Evolutionary conservation across 1,140 invertebrate genomes (phyloP).

Genomic region (Neodiprion pinetum): DNA sequence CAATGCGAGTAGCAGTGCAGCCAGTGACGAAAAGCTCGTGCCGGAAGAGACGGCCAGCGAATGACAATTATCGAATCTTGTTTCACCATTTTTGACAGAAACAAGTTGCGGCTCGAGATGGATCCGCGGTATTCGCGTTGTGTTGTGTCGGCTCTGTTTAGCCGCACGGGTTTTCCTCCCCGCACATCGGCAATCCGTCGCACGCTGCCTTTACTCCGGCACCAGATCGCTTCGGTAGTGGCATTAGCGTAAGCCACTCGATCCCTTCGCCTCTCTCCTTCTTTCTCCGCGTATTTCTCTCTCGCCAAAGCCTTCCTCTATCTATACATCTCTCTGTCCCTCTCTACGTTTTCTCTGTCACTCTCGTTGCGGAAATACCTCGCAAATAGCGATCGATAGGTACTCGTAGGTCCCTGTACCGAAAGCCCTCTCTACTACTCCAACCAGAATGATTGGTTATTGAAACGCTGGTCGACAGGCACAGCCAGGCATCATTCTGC

Average conservation of each 20-base stretch:
- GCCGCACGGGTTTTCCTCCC: neutral
- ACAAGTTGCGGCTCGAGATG: too few relatives aligned
- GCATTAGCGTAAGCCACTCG: neutral
- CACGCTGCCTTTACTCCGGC: constrained; percentile 11
- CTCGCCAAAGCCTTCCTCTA: neutral
- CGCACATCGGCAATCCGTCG: constrained; percentile 10
- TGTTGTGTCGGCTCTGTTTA: neutral
- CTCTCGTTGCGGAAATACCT: neutral
- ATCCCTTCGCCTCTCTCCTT: constrained; percentile 4
- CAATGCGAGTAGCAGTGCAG: too few relatives aligned
- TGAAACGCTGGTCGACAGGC: constrained; percentile 75
- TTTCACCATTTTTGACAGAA: too few relatives aligned
- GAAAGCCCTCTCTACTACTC: neutral
- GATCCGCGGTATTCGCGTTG: too few relatives aligned
- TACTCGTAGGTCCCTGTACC: constrained; percentile 6
- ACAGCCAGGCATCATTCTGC: constrained; percentile 67
- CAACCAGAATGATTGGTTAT: constrained; percentile 54
- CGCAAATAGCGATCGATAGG: neutral
- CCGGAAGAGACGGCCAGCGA: too few relatives aligned
- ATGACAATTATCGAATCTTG: too few relatives aligned
- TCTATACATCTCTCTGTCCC: neutral
- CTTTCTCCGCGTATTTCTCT: neutral
- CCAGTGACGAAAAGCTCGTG: too few relatives aligned
- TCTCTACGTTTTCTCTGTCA: neutral
- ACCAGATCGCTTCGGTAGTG: neutral